phyloP scores from a whole-genome alignment of 2,888 invertebrate genomes.

The Reticulitermes lucifugus region DNA sequence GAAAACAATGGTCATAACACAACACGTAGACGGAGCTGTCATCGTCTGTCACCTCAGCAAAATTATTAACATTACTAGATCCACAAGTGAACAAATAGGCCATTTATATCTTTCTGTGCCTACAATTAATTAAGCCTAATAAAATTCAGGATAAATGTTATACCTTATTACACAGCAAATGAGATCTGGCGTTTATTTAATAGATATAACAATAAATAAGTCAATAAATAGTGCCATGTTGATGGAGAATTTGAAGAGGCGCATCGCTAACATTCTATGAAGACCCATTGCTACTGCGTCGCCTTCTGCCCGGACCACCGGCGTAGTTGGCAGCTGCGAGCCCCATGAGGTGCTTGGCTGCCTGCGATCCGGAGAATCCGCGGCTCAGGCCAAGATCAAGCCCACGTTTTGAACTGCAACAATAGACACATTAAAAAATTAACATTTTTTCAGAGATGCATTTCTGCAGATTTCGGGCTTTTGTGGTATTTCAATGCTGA shows the following conservation, averaged over 20 bases:
- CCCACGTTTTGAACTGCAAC: slow-evolving; percentile 83
- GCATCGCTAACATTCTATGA: slow-evolving; percentile 8
- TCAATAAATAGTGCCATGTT: slow-evolving; percentile 1
- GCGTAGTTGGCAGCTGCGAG: slow-evolving; percentile 90
- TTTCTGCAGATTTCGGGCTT: too few species aligned
- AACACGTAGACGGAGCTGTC: neutral
- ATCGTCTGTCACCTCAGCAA: neutral
- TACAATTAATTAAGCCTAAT: slow-evolving; percentile 6
- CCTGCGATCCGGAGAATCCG: slow-evolving; percentile 89
- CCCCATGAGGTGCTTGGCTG: slow-evolving; percentile 93
- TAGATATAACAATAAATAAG: slow-evolving; percentile 13
- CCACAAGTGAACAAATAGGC: slow-evolving; percentile 12
- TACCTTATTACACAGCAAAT: neutral
- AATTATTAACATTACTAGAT: neutral
- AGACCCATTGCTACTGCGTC: slow-evolving; percentile 65
- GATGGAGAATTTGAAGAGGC: neutral
- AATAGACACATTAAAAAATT: neutral
- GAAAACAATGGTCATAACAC: neutral
- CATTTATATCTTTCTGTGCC: neutral
- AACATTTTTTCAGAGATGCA: too few species aligned
- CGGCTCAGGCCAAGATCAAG: slow-evolving; percentile 89
- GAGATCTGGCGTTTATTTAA: neutral
- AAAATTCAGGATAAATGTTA: neutral
- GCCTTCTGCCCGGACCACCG: slow-evolving; percentile 89
- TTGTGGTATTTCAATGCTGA: too few species aligned